phyloP scores from a whole-genome alignment of 2,113 vertebrate genomes.

The Spilogale gracilis region DNA sequence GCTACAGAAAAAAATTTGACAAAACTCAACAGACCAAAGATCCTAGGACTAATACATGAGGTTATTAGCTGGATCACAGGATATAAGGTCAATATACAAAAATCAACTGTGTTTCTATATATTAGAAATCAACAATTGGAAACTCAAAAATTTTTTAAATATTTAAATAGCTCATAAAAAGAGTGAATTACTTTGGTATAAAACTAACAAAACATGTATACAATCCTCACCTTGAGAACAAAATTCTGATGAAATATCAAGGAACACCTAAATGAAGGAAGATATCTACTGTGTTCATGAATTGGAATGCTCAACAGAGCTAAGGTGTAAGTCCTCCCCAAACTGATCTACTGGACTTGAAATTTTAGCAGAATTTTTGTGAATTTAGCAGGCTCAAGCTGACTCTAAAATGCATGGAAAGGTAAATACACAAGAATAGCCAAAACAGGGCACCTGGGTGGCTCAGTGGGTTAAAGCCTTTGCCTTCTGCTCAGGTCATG shows the following conservation, averaged over 20 bases:
- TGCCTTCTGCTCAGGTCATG: too few species aligned
- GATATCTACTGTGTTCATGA: neutral
- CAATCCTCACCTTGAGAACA: neutral
- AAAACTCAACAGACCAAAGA: neutral
- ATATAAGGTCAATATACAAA: neutral
- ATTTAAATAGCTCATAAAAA: slow-evolving; percentile 23
- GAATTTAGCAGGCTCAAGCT: neutral
- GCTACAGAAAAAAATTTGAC: slow-evolving; percentile 1
- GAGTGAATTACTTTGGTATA: neutral
- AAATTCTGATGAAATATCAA: neutral
- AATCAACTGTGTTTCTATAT: neutral
- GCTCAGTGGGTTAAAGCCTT: too few species aligned
- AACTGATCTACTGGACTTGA: neutral
- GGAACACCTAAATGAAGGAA: neutral
- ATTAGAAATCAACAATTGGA: slow-evolving; percentile 10
- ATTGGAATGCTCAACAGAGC: neutral
- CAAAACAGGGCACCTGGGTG: neutral
- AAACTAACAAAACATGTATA: neutral
- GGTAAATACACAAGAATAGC: neutral
- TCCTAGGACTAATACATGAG: neutral
- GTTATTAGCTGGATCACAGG: slow-evolving; percentile 28
- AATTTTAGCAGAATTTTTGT: neutral
- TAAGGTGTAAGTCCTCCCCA: neutral
- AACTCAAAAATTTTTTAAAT: neutral
- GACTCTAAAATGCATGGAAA: neutral